Conservation (phyloP, 1,140 invertebrate genomes). For the Drosophila orosa region DNA sequence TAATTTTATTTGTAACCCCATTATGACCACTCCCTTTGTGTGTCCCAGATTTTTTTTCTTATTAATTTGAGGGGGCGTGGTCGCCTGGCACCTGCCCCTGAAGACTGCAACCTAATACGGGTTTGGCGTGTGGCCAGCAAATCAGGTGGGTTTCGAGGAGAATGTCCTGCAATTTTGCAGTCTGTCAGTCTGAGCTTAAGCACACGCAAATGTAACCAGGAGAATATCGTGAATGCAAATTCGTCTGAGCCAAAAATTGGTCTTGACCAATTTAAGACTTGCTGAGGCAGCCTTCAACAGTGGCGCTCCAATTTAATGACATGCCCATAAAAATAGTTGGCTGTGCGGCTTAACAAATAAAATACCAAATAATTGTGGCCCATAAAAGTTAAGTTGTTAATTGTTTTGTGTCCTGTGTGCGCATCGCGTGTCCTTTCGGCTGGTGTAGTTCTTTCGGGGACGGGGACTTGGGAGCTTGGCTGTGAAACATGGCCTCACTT, state of each 20-base stretch:
- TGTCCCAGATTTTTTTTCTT: constrained; percentile 37
- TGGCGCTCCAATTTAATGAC: constrained; percentile 59
- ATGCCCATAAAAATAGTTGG: constrained; percentile 65
- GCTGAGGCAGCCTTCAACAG: constrained; percentile 16
- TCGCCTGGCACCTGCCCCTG: constrained; percentile 18
- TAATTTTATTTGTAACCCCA: constrained; percentile 1
- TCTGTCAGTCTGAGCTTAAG: constrained; percentile 54
- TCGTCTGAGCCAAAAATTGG: constrained; percentile 32
- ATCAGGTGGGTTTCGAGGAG: constrained; percentile 34
- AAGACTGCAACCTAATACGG: constrained; percentile 67
- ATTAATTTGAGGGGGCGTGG: constrained; percentile 36
- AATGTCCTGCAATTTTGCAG: constrained; percentile 60
- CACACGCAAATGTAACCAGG: constrained; percentile 33
- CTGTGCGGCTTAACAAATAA: constrained; percentile 60
- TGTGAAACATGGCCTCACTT: constrained; percentile 40
- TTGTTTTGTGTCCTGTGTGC: constrained; percentile 54
- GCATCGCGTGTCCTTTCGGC: constrained; percentile 58
- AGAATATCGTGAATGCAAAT: constrained; percentile 48
- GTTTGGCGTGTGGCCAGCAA: constrained; percentile 66
- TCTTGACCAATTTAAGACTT: constrained; percentile 11
- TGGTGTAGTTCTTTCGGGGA: constrained; percentile 14
- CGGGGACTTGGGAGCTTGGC: neutral
- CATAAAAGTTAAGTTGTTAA: constrained; percentile 81
- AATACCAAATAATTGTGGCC: constrained; percentile 78
- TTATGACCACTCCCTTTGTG: constrained; percentile 18